Percentiles rank a stretch among this genome's conserved stretches.
phyloP scores from a whole-genome alignment of 2,888 invertebrate species.

The Amphipyra tragopoginis region DNA sequence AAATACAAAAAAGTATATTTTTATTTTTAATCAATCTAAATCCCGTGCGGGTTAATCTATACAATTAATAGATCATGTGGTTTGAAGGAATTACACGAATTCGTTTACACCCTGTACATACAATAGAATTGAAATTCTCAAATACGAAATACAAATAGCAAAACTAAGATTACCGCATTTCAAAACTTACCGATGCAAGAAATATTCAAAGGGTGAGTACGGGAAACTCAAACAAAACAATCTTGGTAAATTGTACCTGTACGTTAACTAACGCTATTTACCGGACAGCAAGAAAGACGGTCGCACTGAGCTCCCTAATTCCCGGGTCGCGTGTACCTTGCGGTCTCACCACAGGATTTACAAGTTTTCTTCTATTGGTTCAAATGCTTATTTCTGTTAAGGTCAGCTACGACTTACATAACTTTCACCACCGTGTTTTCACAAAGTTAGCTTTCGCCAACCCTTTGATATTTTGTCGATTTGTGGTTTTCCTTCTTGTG shows the following conservation, averaged over 20 bases:
- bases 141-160: constrained; percentile 5
- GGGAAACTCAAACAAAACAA: constrained; percentile 57
- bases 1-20: no score
- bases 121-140: neutral
- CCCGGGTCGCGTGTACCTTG: constrained; percentile 78
- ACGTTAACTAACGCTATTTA: constrained; percentile 68
- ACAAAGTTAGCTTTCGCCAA: constrained; percentile 69
- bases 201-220: constrained; percentile 41
- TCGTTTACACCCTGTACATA: no score
- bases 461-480: constrained; percentile 75
- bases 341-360: constrained; percentile 81
- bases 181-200: constrained; percentile 40
- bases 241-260: constrained; percentile 58
- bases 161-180: constrained; percentile 23
- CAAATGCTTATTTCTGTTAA: constrained; percentile 79
- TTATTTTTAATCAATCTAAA: no score
- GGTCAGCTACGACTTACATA: constrained; percentile 69
- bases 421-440: constrained; percentile 72
- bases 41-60: no score
- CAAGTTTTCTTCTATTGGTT: constrained; percentile 85
- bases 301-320: constrained; percentile 67
- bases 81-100: no score
- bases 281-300: constrained; percentile 65
- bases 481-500: constrained; percentile 69
- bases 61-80: no score